Base-by-base conservation (phyloP, 1,140 invertebrate genomes). In the Sycophila sp. region DNA sequence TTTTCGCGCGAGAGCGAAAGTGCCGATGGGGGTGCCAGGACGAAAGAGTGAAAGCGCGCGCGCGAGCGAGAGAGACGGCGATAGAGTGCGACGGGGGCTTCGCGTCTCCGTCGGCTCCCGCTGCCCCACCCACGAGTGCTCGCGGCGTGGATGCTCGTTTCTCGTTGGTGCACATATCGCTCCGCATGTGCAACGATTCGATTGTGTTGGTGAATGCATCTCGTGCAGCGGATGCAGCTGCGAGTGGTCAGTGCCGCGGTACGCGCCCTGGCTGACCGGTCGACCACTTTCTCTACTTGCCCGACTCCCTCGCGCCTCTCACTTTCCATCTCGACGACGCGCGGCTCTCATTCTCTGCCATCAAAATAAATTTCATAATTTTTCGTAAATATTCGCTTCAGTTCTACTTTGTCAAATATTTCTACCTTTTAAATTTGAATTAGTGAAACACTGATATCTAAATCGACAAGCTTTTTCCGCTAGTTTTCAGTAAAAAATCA, bases 141-240 rank as follows among this genome's bases (percentile, higher is more conserved):
- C 8, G n/a, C 72, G 74, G 71, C 67, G 68, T 71, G 63, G 67
- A 79, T 76, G 75, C 80, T 76, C 76, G 78, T 77, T 79, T 79
- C 77, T 74, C 80, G 79, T 83, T 76, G 80, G 78, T 73, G 79
- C 77, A 76, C 76, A 74, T 75, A 77, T 73, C 74, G 68, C 72
- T 17, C 26, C 75, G 66, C 77, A 74, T 74, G 76, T 76, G 76
- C 70, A 76, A 76, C 69, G 71, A 73, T 73, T 74, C 70, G 77
- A 77, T 78, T 78, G 80, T 83, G 77, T 82, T 79, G 78, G 83
- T 81, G 79, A 80, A 81, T 85, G 83, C 83, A 83, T 82, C 82
- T 79, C 80, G 63, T 84, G 79, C 81, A 83, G 75, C 77, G 77
- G 82, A 83, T 83, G 82, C 80, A 83, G 77, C 78, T 75, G 76